Percentiles rank a stretch among this genome's conserved stretches.
These are phyloP conservation scores for Microctenopoma stevenorrisi DNA, from an alignment of 2,797 vertebrate genomes.

Conservation along the genomic window DNA sequence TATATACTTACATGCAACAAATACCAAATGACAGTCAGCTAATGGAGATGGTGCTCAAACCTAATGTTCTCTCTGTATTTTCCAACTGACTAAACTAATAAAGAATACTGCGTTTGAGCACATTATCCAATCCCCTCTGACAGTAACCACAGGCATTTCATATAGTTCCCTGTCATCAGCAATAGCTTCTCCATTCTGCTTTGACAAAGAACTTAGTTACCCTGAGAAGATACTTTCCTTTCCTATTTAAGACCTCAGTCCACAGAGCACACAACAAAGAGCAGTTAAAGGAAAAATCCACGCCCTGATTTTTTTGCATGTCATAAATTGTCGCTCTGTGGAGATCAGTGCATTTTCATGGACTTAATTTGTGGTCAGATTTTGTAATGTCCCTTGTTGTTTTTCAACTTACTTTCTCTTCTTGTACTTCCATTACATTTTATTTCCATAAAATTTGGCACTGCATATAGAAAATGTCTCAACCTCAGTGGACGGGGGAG, in stretches of 20 bases:
- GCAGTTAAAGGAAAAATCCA: slow-evolving; percentile 19
- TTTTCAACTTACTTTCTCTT: slow-evolving; percentile 10
- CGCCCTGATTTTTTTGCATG: background rate
- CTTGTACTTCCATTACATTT: slow-evolving; percentile 14
- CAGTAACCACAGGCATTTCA: slow-evolving; percentile 50
- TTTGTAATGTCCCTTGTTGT: slow-evolving; percentile 30
- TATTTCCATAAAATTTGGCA: background rate
- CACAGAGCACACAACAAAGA: slow-evolving; percentile 37
- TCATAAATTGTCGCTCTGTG: slow-evolving; percentile 23
- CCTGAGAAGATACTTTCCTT: slow-evolving; percentile 44
- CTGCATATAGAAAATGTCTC: background rate
- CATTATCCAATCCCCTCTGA: slow-evolving; percentile 30
- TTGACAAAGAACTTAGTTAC: slow-evolving; percentile 41
- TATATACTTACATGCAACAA: background rate
- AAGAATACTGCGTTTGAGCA: slow-evolving; percentile 25
- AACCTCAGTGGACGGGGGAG: background rate
- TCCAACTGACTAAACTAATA: slow-evolving; percentile 40
- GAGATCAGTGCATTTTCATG: slow-evolving; percentile 20
- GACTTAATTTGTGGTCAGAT: slow-evolving; percentile 26
- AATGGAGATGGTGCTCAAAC: slow-evolving; percentile 5
- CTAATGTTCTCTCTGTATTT: slow-evolving; percentile 24
- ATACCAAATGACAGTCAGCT: slow-evolving; percentile 28
- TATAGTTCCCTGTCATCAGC: slow-evolving; percentile 37
- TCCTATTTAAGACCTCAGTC: slow-evolving; percentile 16
- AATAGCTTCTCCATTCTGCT: slow-evolving; percentile 30